Evolutionary conservation across 2,113 vertebrate genomes (phyloP), one percentile per base, ranked within the genome.

Genomic region (Scomber japonicus): DNA sequence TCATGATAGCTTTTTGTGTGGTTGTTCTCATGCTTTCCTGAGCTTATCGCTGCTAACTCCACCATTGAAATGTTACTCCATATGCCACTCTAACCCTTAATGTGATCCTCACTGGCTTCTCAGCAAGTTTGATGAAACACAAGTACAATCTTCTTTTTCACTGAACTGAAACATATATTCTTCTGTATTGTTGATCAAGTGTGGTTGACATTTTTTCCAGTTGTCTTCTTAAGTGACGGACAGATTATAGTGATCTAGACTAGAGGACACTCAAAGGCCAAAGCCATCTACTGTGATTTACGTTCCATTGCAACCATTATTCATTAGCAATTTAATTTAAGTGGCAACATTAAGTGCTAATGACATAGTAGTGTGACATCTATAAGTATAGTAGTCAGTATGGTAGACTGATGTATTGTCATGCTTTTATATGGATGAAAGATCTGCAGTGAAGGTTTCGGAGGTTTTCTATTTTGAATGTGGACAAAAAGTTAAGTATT

Each of bases 271-370:
- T 9, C 35, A 40, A 40, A 40, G 35, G 35, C 35, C 35, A 40
- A 40, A 40, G 8, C 35, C 35, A 40, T 40, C 35, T 40, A 7
- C 35, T 40, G 6, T 40, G 35, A 40, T 40, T 40, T 40, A 40
- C 35, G 9, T 40, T 40, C 35, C 35, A 9, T 40, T 40, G 31
- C 31, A 40, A 40, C 8, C 6, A 40, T 40, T 40, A 7, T 40
- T 40, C 35, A 40, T 67, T 14, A 65, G 27, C 14, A 40, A 24
- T 71, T 55, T 56, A 3, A 24, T 11, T 65, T 56, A 17, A 60
- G 45, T 50, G 31, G 17, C 10, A 45, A 56, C 27, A 48, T 19
- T 54, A 45, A 56, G n/a, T 24, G 30, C 53, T 72, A 73, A 67
- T 67, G 69, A 21, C 27, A 19, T 12, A 31, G 13, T 27, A 35